Percentiles rank a stretch among this genome's conserved stretches.
Evolutionary conservation across 2,113 vertebrate species (phyloP).

Genomic region (Butorides virescens): DNA sequence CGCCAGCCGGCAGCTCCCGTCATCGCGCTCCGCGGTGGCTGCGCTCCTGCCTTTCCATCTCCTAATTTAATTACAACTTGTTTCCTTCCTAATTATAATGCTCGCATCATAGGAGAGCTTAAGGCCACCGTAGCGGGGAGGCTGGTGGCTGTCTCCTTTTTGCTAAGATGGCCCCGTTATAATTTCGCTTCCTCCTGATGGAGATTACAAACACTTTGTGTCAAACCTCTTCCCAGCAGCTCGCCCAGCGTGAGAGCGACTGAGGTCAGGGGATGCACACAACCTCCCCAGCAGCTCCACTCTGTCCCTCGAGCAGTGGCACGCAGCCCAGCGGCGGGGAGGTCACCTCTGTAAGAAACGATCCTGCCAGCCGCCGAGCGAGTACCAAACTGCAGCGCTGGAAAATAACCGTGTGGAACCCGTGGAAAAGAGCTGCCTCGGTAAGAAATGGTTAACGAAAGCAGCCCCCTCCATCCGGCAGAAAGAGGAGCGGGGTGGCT

Average conservation of each 20-base stretch:
- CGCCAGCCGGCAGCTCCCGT: neutral
- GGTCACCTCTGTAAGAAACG: slow-evolving; percentile 76
- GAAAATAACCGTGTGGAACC: slow-evolving; percentile 55
- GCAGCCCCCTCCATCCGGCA: slow-evolving; percentile 14
- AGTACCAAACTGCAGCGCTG: slow-evolving; percentile 67
- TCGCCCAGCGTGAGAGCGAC: slow-evolving; percentile 67
- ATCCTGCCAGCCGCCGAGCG: slow-evolving; percentile 55
- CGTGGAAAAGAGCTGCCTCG: slow-evolving; percentile 9
- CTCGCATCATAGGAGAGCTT: slow-evolving; percentile 28
- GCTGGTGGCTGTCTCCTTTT: slow-evolving; percentile 14
- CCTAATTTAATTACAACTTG: slow-evolving; percentile 40
- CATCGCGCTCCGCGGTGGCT: neutral
- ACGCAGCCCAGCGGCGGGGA: slow-evolving; percentile 58
- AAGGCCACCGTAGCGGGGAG: slow-evolving; percentile 28
- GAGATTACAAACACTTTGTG: slow-evolving; percentile 70
- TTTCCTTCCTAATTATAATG: slow-evolving; percentile 42
- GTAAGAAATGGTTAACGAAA: slow-evolving; percentile 61
- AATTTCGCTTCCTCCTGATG: slow-evolving; percentile 30
- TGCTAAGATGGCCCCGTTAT: slow-evolving; percentile 22
- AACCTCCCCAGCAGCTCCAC: slow-evolving; percentile 71
- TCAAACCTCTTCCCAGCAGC: slow-evolving; percentile 68
- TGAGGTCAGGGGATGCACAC: slow-evolving; percentile 76
- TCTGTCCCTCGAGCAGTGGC: slow-evolving; percentile 73
- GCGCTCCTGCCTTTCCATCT: neutral
- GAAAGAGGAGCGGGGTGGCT: neutral